phyloP scores from a whole-genome alignment of 2,113 vertebrate genomes.

The Erythrolamprus reginae region DNA sequence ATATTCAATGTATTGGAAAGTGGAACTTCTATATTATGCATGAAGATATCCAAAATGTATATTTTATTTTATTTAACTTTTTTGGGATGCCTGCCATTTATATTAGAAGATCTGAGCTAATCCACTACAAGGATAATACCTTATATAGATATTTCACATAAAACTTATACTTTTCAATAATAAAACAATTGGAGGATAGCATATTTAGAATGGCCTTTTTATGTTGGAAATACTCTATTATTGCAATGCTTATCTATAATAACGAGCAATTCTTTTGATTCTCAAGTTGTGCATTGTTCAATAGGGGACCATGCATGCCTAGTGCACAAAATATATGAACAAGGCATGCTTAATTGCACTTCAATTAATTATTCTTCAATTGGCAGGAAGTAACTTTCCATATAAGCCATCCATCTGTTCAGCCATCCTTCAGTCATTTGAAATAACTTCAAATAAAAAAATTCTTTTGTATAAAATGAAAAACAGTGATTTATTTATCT shows the following conservation, averaged over 20 bases:
- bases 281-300: not conserved
- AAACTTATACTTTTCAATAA: not conserved
- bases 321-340: not conserved
- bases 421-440: not conserved
- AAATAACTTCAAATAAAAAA: not conserved
- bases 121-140: not conserved
- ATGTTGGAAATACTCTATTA: not conserved
- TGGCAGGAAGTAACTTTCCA: not conserved
- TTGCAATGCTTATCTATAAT: not conserved
- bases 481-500: not conserved
- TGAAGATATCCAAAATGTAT: not conserved
- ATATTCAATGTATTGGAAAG: constrained; percentile 1
- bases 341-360: too few species aligned
- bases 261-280: not conserved
- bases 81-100: not conserved
- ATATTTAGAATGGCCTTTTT: not conserved
- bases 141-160: not conserved
- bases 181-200: not conserved
- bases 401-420: not conserved
- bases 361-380: not conserved
- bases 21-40: not conserved
- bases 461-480: not conserved
- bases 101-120: not conserved
- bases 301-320: not conserved
- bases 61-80: not conserved